These are phyloP conservation scores for Eubucco bourcierii DNA, from an alignment of 2,113 vertebrate species.

Conservation along the genomic window DNA sequence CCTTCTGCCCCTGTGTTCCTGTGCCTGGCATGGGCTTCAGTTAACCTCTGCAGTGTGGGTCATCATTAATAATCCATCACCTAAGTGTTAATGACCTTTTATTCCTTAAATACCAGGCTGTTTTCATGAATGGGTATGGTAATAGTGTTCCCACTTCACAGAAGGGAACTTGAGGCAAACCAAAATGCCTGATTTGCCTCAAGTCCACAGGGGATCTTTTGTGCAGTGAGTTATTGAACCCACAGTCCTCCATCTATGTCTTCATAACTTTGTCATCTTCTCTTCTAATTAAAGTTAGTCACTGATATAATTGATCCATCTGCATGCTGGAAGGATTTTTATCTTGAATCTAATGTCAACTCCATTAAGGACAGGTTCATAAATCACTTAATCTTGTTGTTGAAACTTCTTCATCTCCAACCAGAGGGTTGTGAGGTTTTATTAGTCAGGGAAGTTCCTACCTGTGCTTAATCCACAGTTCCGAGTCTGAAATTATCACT, in stretches of 20 bases:
- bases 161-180: conserved; percentile 22
- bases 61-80: not conserved
- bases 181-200: conserved; percentile 6
- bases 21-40: not conserved
- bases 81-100: not conserved
- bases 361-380: not conserved
- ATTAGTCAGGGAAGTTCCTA: not conserved
- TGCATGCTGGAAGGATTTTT: not conserved
- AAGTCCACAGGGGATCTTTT: not conserved
- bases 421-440: not conserved
- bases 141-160: not conserved
- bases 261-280: not conserved
- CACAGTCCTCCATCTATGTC: not conserved
- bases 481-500: not conserved
- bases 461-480: not conserved
- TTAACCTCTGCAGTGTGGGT: not conserved
- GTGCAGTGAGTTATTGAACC: not conserved
- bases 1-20: not conserved
- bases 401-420: not conserved
- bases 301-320: conserved; percentile 25
- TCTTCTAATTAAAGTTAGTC: conserved; percentile 30
- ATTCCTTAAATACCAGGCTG: not conserved
- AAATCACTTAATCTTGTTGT: not conserved
- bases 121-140: not conserved
- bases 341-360: not conserved